phyloP scores from a whole-genome alignment of 2,113 vertebrate species.

The Lamprologus lemairii region DNA sequence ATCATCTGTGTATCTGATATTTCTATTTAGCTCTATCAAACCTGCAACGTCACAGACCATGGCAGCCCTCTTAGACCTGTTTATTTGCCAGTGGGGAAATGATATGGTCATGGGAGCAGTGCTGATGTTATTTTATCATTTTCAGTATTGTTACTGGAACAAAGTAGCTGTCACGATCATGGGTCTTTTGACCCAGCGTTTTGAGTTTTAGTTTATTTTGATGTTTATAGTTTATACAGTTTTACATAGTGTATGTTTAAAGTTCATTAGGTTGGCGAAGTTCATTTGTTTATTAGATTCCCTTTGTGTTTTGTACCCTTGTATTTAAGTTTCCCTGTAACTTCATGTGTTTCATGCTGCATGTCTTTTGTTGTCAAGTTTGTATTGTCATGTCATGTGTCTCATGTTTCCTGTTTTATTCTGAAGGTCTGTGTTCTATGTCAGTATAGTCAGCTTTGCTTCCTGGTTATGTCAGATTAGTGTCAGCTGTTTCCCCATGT shows the following conservation, averaged over 20 bases:
- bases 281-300: neutral
- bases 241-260: neutral
- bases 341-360: neutral
- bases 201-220: neutral
- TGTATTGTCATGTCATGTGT: neutral
- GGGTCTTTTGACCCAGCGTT: neutral
- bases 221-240: neutral
- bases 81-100: neutral
- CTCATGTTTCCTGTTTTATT: neutral
- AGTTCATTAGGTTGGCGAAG: neutral
- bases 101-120: neutral
- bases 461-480: neutral
- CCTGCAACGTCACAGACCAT: neutral
- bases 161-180: neutral
- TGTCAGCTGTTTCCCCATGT: neutral
- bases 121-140: neutral
- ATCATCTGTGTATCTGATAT: neutral
- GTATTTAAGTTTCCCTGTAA: rapidly evolving
- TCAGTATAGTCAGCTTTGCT: neutral
- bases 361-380: neutral
- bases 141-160: neutral
- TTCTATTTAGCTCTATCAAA: neutral
- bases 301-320: neutral
- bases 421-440: neutral
- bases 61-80: neutral